Percentiles rank a stretch among this genome's conserved stretches.
Conservation (phyloP, 2,888 invertebrate genomes). For the Hyppa rectilinea region DNA sequence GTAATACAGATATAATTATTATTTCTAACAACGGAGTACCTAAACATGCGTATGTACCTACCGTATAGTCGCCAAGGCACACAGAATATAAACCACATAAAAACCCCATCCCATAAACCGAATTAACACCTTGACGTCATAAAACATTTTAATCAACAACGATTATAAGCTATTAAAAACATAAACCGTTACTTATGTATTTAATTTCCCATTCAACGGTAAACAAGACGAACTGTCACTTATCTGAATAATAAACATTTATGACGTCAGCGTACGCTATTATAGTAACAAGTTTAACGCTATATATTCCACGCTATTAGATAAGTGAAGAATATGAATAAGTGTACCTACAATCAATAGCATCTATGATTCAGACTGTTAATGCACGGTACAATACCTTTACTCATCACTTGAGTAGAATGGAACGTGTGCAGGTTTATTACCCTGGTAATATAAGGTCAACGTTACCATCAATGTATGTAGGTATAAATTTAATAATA, state of each 20-base stretch:
- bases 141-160: constrained; percentile 25
- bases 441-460: constrained; percentile 19
- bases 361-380: constrained; percentile 38
- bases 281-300: constrained; percentile 12
- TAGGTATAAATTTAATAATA: constrained; percentile 1
- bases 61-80: not conserved
- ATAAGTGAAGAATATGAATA: constrained; percentile 2
- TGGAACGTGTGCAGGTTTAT: constrained; percentile 9
- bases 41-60: not conserved
- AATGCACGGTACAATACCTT: constrained; percentile 12
- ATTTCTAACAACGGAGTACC: not conserved
- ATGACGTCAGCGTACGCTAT: constrained; percentile 17
- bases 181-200: constrained; percentile 29
- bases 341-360: constrained; percentile 20
- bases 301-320: constrained; percentile 11
- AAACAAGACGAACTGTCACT: constrained; percentile 13
- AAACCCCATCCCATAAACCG: not conserved
- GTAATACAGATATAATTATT: not conserved
- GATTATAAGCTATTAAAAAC: constrained; percentile 33
- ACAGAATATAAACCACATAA: not conserved
- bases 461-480: constrained; percentile 20
- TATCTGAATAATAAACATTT: constrained; percentile 37
- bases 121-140: constrained; percentile 7
- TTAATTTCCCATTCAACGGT: constrained; percentile 2
- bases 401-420: constrained; percentile 10